Percentiles rank a stretch among this genome's conserved stretches.
Evolutionary conservation across 2,888 invertebrate genomes (phyloP).

Genomic region (Rhamphomyia laevipes): DNA sequence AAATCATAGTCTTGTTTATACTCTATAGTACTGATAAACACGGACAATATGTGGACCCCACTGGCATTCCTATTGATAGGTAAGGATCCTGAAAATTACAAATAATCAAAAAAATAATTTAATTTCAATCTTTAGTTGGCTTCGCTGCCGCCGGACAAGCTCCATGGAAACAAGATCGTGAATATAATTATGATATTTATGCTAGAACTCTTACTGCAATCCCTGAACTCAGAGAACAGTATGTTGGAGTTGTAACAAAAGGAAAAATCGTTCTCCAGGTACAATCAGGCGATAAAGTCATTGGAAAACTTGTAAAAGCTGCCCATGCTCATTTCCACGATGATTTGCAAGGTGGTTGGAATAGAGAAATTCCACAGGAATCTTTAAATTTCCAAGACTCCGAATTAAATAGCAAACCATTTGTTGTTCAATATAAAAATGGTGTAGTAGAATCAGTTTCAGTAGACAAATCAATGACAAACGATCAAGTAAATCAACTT

Average conservation of each 20-base stretch:
- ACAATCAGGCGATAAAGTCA: constrained; percentile 38
- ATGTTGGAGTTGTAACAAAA: constrained; percentile 42
- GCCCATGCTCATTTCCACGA: constrained; percentile 45
- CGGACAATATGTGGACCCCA: constrained; percentile 10
- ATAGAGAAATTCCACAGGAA: constrained; percentile 36
- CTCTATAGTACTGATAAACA: background rate
- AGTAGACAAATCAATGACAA: constrained; percentile 42
- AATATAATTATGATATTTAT: constrained; percentile 47
- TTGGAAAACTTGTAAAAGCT: constrained; percentile 40
- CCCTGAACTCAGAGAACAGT: constrained; percentile 43
- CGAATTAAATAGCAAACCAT: constrained; percentile 38
- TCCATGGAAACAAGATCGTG: constrained; percentile 30
- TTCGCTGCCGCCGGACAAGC: constrained; percentile 35
- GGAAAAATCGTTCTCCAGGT: constrained; percentile 45
- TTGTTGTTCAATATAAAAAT: constrained; percentile 48
- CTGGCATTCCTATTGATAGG: constrained; percentile 11
- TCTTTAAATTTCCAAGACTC: constrained; percentile 39
- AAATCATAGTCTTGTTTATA: background rate
- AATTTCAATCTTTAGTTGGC: constrained; percentile 23
- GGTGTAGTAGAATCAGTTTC: constrained; percentile 48
- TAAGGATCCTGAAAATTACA: constrained; percentile 3
- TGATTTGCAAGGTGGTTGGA: constrained; percentile 40
- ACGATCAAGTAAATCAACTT: constrained; percentile 55
- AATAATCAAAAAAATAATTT: background rate
- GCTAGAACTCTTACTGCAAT: constrained; percentile 49